These are phyloP conservation scores for Malthinus flaveolus DNA, from an alignment of 2,888 invertebrate species.

Conservation along the genomic window DNA sequence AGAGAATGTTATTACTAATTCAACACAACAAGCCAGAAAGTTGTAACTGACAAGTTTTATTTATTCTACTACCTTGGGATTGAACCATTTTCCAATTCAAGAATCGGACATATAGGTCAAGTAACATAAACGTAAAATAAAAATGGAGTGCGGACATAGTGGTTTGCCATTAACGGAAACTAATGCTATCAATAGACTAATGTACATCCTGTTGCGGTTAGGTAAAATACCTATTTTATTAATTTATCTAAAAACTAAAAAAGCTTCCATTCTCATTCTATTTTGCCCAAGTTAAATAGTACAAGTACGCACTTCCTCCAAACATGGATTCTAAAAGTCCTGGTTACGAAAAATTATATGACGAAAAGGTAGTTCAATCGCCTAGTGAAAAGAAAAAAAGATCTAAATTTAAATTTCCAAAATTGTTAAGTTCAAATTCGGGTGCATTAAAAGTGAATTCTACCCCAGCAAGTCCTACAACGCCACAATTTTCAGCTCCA, in stretches of 20 bases:
- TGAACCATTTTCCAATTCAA: too few relatives aligned
- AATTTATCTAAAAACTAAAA: neutral
- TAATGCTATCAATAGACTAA: constrained; percentile 20
- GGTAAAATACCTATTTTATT: constrained; percentile 10
- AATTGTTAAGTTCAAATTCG: constrained; percentile 37
- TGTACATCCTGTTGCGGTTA: constrained; percentile 24
- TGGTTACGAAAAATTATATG: constrained; percentile 35
- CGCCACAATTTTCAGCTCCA: constrained; percentile 7
- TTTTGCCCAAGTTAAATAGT: too few relatives aligned
- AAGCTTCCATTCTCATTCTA: neutral
- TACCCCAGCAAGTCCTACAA: constrained; percentile 21
- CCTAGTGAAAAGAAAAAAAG: constrained; percentile 32
- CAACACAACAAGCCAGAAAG: too few relatives aligned
- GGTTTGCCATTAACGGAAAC: constrained; percentile 26
- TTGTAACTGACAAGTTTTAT: too few relatives aligned
- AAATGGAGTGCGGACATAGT: constrained; percentile 17
- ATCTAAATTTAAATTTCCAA: constrained; percentile 38
- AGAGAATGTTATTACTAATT: too few relatives aligned
- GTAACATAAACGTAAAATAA: neutral
- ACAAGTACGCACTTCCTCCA: neutral
- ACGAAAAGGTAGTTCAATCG: constrained; percentile 30
- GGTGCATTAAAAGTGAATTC: constrained; percentile 31
- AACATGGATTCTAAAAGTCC: constrained; percentile 40
- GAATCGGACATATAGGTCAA: too few relatives aligned
- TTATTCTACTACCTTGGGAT: too few relatives aligned